Evolutionary conservation across 2,888 invertebrate genomes (phyloP), one percentile per base, ranked within the genome.

Genomic region (Drosophila cognata): DNA sequence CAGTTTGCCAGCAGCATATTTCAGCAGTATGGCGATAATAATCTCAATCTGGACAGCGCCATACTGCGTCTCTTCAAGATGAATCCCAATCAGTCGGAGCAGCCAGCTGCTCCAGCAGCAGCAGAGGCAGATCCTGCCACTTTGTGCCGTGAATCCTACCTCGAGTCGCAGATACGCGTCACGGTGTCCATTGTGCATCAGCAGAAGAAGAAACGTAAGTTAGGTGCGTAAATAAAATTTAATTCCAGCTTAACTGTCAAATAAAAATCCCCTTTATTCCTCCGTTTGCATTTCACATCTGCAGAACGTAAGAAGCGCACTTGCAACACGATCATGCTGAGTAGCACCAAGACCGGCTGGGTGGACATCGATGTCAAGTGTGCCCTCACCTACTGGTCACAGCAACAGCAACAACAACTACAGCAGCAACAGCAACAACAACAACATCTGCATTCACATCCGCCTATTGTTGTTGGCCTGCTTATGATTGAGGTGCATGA

Each of bases 241-340:
- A 25, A 13, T 16, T 13, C 13, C 28, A 43, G 25, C 33, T 21
- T 13, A 48, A 33, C 43, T 35, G 2, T 21, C 48, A 59, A 35
- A 46, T 58, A 18, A 33, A 18, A 33, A 13, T 28, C 28, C 7
- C 2, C 7, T 10, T n/a, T 48, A 6, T 28, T 5, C 6, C 0
- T 31, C 28, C 33, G 33, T 16, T 16, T 18, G 18, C 18, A 16
- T 1, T 13, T 33, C 10, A 13, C 1, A 4, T 13, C 4, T 18
- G 10, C 66, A 92, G 93, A 92, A 66, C 92, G 87, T 59, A 93
- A 91, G 88, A 93, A 92, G 88, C 92, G 92, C 71, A 93, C 92
- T 65, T 93, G 93, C 82, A 93, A 93, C 68, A 93, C 92, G 16
- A 80, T 92, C 55, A 93, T 93, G 93, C 84, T 93, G 84, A 92